Percentiles rank a stretch among this genome's conserved stretches.
These are phyloP conservation scores for Ephydatia muelleri DNA, from an alignment of 37 sponge, comb jelly and placozoan genomes.

Conservation along the genomic window DNA sequence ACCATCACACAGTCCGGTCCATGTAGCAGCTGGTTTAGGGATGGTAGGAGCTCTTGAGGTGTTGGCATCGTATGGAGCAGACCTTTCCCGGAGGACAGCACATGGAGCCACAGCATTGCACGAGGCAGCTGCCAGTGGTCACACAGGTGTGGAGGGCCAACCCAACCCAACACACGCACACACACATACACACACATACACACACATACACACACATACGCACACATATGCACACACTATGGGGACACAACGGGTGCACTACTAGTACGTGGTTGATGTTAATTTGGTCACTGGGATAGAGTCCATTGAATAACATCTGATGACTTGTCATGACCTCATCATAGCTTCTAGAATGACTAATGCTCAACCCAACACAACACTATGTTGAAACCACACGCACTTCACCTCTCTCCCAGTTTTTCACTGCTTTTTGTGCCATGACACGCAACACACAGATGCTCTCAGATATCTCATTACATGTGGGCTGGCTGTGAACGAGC, in stretches of 20 bases:
- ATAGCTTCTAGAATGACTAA: neutral
- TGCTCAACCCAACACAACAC: neutral
- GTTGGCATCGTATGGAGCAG: constrained; percentile 46
- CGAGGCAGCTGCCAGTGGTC: constrained; percentile 78
- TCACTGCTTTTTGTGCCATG: neutral
- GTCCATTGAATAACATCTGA: no score
- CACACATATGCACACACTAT: no score
- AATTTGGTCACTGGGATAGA: no score
- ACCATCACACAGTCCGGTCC: constrained; percentile 41
- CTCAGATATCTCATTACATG: constrained; percentile 56
- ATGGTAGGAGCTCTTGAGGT: constrained; percentile 47
- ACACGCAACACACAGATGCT: constrained; percentile 24
- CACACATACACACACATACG: neutral
- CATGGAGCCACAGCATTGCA: constrained; percentile 71
- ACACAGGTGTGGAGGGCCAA: no score
- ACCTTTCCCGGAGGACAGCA: constrained; percentile 17
- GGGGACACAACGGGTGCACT: no score
- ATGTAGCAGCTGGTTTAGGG: constrained; percentile 63
- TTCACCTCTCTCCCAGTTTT: constrained; percentile 48
- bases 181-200: neutral
- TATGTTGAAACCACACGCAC: neutral
- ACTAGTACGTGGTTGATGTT: no score
- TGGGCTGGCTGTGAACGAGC: constrained; percentile 28
- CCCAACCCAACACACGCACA: no score
- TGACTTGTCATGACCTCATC: no score